Evolutionary conservation across 2,888 invertebrate species (phyloP).

Genomic region (Cataglyphis livida): DNA sequence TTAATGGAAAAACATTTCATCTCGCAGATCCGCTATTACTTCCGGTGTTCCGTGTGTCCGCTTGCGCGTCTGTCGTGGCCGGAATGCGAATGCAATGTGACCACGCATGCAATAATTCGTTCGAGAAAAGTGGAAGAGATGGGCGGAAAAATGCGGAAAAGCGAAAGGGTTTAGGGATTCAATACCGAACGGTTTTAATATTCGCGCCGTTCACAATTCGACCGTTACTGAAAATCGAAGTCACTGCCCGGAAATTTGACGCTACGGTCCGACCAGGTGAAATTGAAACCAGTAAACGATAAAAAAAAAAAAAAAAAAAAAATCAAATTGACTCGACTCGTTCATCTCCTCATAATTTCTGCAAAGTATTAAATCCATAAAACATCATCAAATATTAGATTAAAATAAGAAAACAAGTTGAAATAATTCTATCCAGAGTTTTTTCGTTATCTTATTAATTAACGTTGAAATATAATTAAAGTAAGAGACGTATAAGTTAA

Average conservation of each 20-base stretch:
- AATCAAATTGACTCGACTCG: not conserved
- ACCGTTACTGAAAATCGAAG: conserved; percentile 17
- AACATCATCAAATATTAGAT: not conserved
- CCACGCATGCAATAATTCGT: conserved; percentile 21
- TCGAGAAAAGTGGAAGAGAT: not conserved
- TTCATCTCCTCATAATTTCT: not conserved
- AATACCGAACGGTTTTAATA: conserved; percentile 30
- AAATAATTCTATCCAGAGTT: not conserved
- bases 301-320: not conserved
- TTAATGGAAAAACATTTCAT: conserved; percentile 32
- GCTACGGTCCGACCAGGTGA: not conserved
- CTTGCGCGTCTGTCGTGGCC: not conserved
- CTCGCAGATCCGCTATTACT: conserved; percentile 28
- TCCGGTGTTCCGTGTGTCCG: conserved; percentile 2
- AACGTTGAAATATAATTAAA: not conserved
- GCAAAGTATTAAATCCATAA: not conserved
- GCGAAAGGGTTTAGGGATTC: conserved; percentile 33
- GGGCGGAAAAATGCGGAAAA: conserved; percentile 23
- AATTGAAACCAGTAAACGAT: conserved; percentile 10
- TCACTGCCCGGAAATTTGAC: conserved; percentile 11
- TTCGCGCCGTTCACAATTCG: conserved; percentile 14
- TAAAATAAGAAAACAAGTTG: not conserved
- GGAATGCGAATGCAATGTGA: conserved; percentile 5
- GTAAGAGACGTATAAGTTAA: not conserved
- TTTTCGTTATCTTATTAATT: conserved; percentile 2